Evolutionary conservation across 2,797 vertebrate genomes (phyloP), one percentile per base, ranked within the genome.

Genomic region (Anguilla anguilla): DNA sequence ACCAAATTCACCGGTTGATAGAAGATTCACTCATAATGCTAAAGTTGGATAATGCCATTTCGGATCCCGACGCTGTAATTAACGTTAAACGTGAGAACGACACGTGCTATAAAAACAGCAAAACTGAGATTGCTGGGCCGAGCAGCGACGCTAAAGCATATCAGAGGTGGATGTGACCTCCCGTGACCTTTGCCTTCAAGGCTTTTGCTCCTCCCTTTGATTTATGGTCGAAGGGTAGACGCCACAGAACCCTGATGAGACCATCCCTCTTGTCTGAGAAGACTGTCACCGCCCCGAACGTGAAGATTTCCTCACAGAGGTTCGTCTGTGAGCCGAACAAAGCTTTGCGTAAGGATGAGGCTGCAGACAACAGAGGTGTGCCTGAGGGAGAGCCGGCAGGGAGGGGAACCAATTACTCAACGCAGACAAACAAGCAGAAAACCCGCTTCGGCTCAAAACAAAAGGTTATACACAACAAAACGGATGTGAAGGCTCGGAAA

Each of bases 201-300:
- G 85, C 72, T 67, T 90, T 90, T 87, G 87, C 64, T 85, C 39
- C 17, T 6, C 61, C 59, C 86, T 88, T 86, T 91, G 90, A 90
- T 90, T 90, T 89, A 89, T 86, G 84, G 86, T 87, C 77, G 87
- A 87, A 91, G 87, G 89, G 88, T 89, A 91, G 89, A 89, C 86
- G 87, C 61, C 84, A 87, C 53, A 25, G 79, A 87, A 77, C 83
- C 59, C 85, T 55, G 74, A 85, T 88, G 89, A 91, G 86, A 86
- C 35, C 57, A 86, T 90, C 88, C 35, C 69, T 89, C 88, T 87
- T 87, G 88, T 89, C 88, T 88, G 19, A 67, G 88, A 89, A 86
- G 85, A 77, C 72, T 89, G 86, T 88, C 89, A 88, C 64, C 82
- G 83, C 87, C 55, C 74, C 84, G 87, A 89, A 85, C 87, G 82